phyloP scores from a whole-genome alignment of 1,140 invertebrate species.

The Drosophila murphyi region DNA sequence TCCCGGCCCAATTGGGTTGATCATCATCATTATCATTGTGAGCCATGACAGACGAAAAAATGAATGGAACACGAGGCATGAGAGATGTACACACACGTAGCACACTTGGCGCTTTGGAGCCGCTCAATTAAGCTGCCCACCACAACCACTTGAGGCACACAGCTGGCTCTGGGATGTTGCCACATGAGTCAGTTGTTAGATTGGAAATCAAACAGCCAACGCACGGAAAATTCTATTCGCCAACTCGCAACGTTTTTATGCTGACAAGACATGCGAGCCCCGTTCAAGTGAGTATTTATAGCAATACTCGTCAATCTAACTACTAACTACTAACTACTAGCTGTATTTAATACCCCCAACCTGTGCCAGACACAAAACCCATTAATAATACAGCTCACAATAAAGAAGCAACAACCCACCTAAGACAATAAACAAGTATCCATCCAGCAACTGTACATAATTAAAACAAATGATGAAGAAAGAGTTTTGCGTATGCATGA shows the following conservation, averaged over 20 bases:
- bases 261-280: constrained; percentile 48
- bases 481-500: constrained; percentile 2
- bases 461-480: constrained; percentile 42
- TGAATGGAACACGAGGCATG: background rate
- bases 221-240: constrained; percentile 39
- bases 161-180: constrained; percentile 51
- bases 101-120: constrained; percentile 66
- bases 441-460: constrained; percentile 36
- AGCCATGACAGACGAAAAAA: constrained; percentile 58
- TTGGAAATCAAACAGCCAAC: constrained; percentile 49
- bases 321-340: constrained; percentile 15
- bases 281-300: constrained; percentile 49
- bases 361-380: constrained; percentile 50
- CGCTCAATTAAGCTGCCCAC: constrained; percentile 78
- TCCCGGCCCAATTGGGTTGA: constrained; percentile 73
- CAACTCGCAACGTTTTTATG: constrained; percentile 29
- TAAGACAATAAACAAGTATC: constrained; percentile 18
- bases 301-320: constrained; percentile 39
- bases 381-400: constrained; percentile 48
- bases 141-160: constrained; percentile 64
- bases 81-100: constrained; percentile 16
- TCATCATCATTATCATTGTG: constrained; percentile 52
- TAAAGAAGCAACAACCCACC: constrained; percentile 30
- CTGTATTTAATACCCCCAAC: constrained; percentile 30
- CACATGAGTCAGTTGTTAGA: constrained; percentile 53